phyloP scores from a whole-genome alignment of 2,113 vertebrate species.

The Toxostoma redivivum region DNA sequence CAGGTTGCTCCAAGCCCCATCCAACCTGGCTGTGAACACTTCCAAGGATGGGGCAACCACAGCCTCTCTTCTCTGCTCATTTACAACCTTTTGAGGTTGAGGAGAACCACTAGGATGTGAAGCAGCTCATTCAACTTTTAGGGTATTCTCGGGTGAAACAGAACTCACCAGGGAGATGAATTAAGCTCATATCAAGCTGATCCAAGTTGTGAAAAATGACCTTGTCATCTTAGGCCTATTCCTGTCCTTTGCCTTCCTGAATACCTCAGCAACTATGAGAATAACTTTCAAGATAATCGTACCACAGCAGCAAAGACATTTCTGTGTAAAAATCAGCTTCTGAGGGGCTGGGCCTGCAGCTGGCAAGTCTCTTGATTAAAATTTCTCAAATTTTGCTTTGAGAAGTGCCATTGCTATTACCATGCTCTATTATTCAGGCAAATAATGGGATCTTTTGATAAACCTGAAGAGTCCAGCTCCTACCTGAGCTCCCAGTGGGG shows the following conservation, averaged over 20 bases:
- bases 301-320: neutral
- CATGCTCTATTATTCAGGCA: neutral
- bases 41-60: neutral
- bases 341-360: neutral
- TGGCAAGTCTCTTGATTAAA: neutral
- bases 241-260: neutral
- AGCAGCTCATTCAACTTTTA: neutral
- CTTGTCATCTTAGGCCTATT: neutral
- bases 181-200: neutral
- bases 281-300: neutral
- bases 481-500: neutral
- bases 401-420: neutral
- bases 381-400: neutral
- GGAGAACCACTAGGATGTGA: neutral
- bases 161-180: neutral
- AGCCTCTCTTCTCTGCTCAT: neutral
- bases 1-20: neutral
- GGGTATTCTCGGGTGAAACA: neutral
- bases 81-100: neutral
- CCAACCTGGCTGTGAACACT: neutral
- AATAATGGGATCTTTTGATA: neutral
- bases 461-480: neutral
- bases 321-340: neutral
- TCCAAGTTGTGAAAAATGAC: neutral
- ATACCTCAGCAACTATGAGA: neutral